Conservation (phyloP, 2,113 vertebrate species). For the Calyptomena viridis region DNA sequence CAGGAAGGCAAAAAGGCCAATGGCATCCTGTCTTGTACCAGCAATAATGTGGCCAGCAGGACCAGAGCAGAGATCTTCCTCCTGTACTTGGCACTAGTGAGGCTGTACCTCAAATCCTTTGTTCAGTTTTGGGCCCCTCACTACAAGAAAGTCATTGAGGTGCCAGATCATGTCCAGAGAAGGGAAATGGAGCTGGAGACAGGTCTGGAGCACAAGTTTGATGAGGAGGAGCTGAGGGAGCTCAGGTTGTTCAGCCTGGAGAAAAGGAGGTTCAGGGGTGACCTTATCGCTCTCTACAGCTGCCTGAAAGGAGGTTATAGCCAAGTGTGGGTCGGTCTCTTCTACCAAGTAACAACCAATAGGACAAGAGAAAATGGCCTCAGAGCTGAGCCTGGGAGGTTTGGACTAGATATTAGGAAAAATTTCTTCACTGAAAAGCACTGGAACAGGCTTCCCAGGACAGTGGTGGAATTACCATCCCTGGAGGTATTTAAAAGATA, state of each 20-base stretch:
- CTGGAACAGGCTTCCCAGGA: neutral
- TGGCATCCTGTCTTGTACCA: neutral
- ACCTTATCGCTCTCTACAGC: rapidly evolving
- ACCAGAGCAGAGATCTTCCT: neutral
- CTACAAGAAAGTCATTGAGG: neutral
- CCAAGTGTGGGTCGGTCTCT: neutral
- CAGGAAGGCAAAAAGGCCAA: neutral
- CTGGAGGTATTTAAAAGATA: neutral
- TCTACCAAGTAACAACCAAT: neutral
- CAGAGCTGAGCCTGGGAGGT: neutral
- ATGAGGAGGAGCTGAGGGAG: neutral
- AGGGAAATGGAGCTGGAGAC: neutral
- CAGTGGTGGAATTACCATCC: neutral
- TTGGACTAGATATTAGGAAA: neutral
- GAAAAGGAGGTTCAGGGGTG: neutral
- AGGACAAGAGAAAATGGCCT: neutral
- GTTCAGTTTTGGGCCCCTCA: neutral
- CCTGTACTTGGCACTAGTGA: neutral
- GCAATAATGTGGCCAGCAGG: too few species aligned
- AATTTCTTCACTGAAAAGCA: neutral
- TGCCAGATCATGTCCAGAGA: neutral
- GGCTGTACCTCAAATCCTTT: neutral
- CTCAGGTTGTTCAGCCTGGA: neutral
- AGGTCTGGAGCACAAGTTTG: neutral
- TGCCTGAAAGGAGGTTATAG: neutral